Base-by-base conservation (phyloP, 92 coral and sea anemone species). In the Galaxea fascicularis region DNA sequence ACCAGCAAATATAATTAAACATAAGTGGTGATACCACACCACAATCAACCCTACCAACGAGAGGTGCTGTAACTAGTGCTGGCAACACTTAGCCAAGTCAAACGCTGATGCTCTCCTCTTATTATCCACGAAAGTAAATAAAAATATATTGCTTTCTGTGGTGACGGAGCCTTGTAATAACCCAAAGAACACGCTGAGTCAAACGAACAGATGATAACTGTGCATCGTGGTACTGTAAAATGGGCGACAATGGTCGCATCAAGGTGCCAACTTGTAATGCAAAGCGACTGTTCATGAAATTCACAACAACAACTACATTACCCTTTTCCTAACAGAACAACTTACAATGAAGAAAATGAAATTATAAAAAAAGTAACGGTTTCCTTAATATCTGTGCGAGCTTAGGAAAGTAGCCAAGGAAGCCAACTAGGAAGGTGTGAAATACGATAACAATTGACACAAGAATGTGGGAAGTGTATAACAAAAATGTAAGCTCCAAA, bases 21-120 rank as follows among this genome's bases (percentile, higher is more conserved):
- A 35, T 35, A 2, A 35, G 41, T 2, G 41, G 41, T 35, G 41
- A 35, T 35, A 35, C 2, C 2, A 35, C 41, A 2, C 41, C 41
- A 35, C 31, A 62, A 62, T 62, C 13, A 22, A 62, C 46, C 85
- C 29, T 80, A 80, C 76, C 85, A 12, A 64, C 75, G 46, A 80
- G 85, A 16, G 85, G 76, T 49, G 65, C 13, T 5, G 46, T 18
- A 26, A 80, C 51, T 45, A 66, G 0, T 26, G 85, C 20, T 4
- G 66, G 18, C 3, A 46, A 65, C 14, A 66, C 65, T 83, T 74
- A 10, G 85, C 88, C 59, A 71, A n/a, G 0, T 80, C 88, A 84
- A 78, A 89, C 0, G 88, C 92, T 21, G 69, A 67, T 8, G 92
- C 78, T 30, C 84, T 80, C 44, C 64, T 89, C 21, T 25, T 62